Percentiles rank a stretch among this genome's conserved stretches.
Conservation (phyloP, 2,797 vertebrate species). For the Platyrinchus mystaceus region DNA sequence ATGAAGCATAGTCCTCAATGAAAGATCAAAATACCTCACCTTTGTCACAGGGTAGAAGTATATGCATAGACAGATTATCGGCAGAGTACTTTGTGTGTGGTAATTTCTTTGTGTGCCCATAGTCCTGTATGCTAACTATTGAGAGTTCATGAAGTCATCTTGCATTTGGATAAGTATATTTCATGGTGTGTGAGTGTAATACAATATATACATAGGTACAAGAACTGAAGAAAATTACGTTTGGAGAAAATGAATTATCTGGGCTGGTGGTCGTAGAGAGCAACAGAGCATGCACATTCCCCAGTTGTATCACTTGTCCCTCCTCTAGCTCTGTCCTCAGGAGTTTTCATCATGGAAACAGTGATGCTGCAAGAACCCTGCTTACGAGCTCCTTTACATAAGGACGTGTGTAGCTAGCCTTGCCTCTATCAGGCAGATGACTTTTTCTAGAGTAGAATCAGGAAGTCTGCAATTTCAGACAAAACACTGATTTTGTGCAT, state of each 20-base stretch:
- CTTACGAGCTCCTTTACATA: not conserved
- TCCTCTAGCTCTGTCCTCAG: not conserved
- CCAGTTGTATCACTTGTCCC: not conserved
- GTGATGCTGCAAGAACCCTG: not conserved
- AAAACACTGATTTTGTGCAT: not conserved
- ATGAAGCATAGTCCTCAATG: not conserved
- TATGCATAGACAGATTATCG: not conserved
- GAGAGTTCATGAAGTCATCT: not conserved
- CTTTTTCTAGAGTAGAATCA: not conserved
- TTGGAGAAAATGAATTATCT: not conserved
- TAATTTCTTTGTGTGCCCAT: not conserved
- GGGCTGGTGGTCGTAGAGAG: not conserved
- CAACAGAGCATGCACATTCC: not conserved
- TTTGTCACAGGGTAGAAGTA: not conserved
- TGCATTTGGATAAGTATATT: not conserved
- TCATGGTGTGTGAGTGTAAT: not conserved
- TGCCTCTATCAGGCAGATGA: not conserved
- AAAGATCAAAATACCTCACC: not conserved
- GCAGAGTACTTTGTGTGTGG: not conserved
- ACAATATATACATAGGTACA: not conserved
- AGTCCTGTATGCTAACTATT: not conserved
- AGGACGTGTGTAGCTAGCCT: rapidly evolving
- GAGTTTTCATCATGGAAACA: not conserved
- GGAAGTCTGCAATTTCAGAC: not conserved
- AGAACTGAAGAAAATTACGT: not conserved